A percentile compares a stretch with the other conserved stretches of the same genome.
These are phyloP conservation scores for Sialia sialis DNA, from an alignment of 2,113 vertebrate genomes.

Conservation along the genomic window DNA sequence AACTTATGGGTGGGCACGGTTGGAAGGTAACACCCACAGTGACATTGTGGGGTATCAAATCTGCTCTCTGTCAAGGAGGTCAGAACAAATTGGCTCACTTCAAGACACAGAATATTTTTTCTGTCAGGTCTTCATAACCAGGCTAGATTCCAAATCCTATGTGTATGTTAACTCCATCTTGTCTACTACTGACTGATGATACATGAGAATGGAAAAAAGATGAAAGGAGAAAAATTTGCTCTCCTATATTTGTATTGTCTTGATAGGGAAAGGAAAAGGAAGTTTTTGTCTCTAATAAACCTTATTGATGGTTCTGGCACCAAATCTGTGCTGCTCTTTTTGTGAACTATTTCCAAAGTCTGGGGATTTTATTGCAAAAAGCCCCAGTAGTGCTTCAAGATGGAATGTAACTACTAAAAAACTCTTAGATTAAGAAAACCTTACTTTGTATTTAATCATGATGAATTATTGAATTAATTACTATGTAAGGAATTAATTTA, in stretches of 20 bases:
- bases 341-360: neutral
- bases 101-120: neutral
- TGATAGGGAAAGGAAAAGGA: neutral
- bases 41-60: neutral
- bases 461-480: no score
- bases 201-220: neutral
- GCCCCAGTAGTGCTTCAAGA: neutral
- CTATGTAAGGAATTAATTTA: neutral
- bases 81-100: neutral
- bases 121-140: neutral
- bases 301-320: neutral
- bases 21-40: neutral
- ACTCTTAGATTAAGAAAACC: rapidly evolving
- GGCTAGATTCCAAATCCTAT: neutral
- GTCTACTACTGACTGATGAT: neutral
- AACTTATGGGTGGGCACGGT: neutral
- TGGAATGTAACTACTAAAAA: neutral
- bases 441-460: neutral
- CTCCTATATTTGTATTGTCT: neutral
- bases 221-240: neutral
- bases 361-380: neutral
- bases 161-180: neutral
- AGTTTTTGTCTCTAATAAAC: neutral
- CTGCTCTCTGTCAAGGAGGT: neutral
- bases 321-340: neutral